These are phyloP conservation scores for Solea senegalensis DNA, from an alignment of 2,113 vertebrate genomes.

Conservation along the genomic window DNA sequence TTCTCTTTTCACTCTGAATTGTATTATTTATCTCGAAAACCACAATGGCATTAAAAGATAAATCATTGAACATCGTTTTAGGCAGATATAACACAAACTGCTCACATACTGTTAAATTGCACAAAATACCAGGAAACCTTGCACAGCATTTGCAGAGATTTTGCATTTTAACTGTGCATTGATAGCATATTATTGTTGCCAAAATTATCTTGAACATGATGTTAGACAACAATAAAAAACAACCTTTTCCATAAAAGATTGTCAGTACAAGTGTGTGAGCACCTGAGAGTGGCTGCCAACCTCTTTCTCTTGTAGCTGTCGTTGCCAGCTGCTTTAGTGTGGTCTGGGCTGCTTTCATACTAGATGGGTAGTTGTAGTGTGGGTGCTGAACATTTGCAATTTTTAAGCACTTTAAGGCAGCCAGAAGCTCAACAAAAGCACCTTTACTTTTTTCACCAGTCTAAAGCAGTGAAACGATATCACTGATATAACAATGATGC, in stretches of 20 bases:
- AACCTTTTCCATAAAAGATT: background rate
- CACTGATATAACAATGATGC: background rate
- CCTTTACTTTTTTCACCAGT: background rate
- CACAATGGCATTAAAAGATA: no score
- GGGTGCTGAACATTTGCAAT: conserved; percentile 29
- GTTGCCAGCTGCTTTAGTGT: conserved; percentile 36
- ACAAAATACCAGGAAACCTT: no score
- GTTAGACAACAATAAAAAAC: background rate
- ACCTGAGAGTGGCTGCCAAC: conserved; percentile 28
- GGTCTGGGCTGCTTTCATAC: conserved; percentile 13
- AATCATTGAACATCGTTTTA: no score
- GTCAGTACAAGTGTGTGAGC: conserved; percentile 15
- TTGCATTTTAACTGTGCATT: no score
- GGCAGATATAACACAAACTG: no score
- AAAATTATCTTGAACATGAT: background rate
- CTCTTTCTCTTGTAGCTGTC: conserved; percentile 18
- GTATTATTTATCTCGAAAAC: no score
- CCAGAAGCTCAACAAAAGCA: conserved; percentile 11
- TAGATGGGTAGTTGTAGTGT: conserved; percentile 9
- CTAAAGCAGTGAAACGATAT: background rate
- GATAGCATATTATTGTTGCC: no score
- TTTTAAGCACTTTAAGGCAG: conserved; percentile 30
- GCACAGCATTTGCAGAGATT: no score
- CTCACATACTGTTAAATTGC: no score
- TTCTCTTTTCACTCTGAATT: no score